Base-by-base conservation (phyloP, 2,113 vertebrate genomes). In the Podarcis muralis region DNA sequence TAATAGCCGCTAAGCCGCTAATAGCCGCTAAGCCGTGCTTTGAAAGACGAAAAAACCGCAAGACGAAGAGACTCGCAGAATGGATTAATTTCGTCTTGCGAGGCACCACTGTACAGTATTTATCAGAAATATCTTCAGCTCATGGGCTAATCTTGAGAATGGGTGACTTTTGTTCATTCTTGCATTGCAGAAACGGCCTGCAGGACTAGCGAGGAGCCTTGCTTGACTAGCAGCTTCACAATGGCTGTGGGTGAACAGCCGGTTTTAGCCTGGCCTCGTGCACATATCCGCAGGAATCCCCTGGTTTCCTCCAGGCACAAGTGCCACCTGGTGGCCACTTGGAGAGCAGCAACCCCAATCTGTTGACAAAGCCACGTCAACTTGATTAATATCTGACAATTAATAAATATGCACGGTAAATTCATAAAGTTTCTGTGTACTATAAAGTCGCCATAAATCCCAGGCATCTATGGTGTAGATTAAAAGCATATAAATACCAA, bases 401-500 rank as follows among this genome's bases (percentile, higher is more conserved):
- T 82, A 86, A 82, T 86, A 77, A 83, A 83, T 32, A 86, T 43
- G 85, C 72, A 86, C 79, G 22, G 32, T 69, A 83, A 86, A 86
- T 81, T 88, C 74, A 84, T 88, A 84, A 78, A 84, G 81, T 88
- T 88, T 78, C 87, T 72, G 18, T 22, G 62, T 22, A 69, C 72
- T 83, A 84, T 88, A 78, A 88, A 84, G 74, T n/a, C 68, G 81
- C 87, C 77, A 69, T 88, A 88, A 88, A 88, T 84, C 57, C 87
- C 81, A 88, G 74, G 16, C 62, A 35, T 22, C 87, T 69, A 69
- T 88, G 65, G 62, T 48, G 81, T 78, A 78, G 80, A 76, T 76
- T 88, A 83, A 88, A 72, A 78, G 75, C 37, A 27, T 83, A 69
- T 77, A 78, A 88, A 88, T 84, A 88, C 40, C 23, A 11, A 78